These are phyloP conservation scores for Puntigrus tetrazona DNA, from an alignment of 2,113 vertebrate genomes.

Conservation along the genomic window DNA sequence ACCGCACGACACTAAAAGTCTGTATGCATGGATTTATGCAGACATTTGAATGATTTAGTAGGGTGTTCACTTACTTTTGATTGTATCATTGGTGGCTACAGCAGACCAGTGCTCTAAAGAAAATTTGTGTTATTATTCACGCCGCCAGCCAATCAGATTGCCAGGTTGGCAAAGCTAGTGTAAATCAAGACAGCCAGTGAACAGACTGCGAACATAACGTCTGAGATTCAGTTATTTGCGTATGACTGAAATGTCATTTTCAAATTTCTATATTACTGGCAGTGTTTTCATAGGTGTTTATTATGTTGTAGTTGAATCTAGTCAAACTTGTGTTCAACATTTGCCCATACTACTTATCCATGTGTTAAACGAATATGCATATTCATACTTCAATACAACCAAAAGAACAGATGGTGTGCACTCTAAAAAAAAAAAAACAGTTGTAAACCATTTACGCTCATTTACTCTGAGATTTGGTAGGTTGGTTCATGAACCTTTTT, in stretches of 20 bases:
- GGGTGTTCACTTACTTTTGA: neutral
- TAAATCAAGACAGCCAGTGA: neutral
- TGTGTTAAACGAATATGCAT: neutral
- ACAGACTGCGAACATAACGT: neutral
- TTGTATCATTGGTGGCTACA: too few relatives aligned
- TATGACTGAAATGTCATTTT: too few relatives aligned
- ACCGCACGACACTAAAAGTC: neutral
- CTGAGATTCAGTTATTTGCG: too few relatives aligned
- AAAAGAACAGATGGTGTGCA: neutral
- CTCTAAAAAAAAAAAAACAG: neutral
- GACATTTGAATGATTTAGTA: neutral
- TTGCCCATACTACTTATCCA: neutral
- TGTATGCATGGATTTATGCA: neutral
- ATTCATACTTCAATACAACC: neutral
- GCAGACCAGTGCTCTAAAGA: neutral
- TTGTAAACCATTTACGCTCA: neutral
- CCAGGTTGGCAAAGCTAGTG: neutral
- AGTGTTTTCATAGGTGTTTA: neutral
- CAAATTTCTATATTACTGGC: too few relatives aligned
- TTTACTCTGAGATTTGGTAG: neutral
- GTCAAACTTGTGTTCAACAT: neutral
- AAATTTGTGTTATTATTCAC: neutral
- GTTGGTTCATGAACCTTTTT: neutral
- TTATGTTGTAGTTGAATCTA: neutral
- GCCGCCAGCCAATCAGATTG: neutral